phyloP scores from a whole-genome alignment of 1,140 invertebrate genomes.

The Ganaspis sp. region DNA sequence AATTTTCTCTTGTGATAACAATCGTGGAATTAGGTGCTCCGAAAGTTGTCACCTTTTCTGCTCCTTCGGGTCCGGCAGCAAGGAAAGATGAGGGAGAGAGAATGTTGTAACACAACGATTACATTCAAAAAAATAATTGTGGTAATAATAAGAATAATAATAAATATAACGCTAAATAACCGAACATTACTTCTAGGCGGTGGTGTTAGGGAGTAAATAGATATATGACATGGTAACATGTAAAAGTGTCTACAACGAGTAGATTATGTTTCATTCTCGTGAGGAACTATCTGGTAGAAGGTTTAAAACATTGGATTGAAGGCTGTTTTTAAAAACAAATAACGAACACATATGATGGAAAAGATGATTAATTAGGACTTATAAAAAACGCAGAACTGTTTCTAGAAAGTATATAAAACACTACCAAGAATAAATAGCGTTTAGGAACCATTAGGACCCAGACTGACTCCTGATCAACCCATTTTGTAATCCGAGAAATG shows the following conservation, averaged over 20 bases:
- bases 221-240: constrained; percentile 49
- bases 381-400: neutral
- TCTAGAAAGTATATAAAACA: constrained; percentile 14
- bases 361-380: neutral
- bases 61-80: constrained; percentile 81
- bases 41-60: constrained; percentile 84
- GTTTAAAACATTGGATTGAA: neutral
- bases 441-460: constrained; percentile 29
- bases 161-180: constrained; percentile 74
- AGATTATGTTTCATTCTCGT: constrained; percentile 24
- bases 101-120: constrained; percentile 78
- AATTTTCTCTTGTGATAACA: constrained; percentile 66
- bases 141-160: constrained; percentile 69
- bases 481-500: neutral
- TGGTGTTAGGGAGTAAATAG: constrained; percentile 76
- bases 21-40: constrained; percentile 78
- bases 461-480: constrained; percentile 27
- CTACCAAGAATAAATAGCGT: constrained; percentile 12
- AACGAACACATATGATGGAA: neutral
- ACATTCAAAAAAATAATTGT: constrained; percentile 76
- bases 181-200: constrained; percentile 73
- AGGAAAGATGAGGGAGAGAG: constrained; percentile 79
- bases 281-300: neutral
- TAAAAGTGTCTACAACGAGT: constrained; percentile 8
- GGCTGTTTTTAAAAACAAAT: neutral